phyloP scores from a whole-genome alignment of 2,888 invertebrate species.

The Lysandra coridon region DNA sequence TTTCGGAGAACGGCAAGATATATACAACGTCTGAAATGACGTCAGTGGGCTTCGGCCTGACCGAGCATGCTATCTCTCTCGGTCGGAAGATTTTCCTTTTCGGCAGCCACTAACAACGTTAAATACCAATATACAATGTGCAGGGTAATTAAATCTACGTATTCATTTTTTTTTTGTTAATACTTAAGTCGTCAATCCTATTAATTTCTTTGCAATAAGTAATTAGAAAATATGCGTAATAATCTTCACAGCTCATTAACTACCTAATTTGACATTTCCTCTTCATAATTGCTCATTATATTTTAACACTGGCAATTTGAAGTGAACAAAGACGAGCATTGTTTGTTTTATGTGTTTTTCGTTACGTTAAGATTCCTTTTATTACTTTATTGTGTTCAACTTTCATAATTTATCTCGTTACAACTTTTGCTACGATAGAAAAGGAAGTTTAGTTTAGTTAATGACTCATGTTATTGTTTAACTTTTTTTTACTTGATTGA shows the following conservation, averaged over 20 bases:
- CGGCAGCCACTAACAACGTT: too few relatives aligned
- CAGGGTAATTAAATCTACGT: too few relatives aligned
- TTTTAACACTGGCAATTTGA: not conserved
- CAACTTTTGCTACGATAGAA: not conserved
- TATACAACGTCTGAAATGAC: too few relatives aligned
- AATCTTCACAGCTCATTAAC: not conserved
- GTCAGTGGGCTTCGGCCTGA: too few relatives aligned
- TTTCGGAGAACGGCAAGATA: too few relatives aligned
- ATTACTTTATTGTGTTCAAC: not conserved
- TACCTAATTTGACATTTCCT: not conserved
- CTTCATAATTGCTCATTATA: not conserved
- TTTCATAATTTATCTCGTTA: not conserved
- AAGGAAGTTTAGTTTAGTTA: not conserved
- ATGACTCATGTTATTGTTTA: not conserved
- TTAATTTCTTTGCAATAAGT: too few relatives aligned
- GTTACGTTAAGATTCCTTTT: not conserved
- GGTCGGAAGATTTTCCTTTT: too few relatives aligned
- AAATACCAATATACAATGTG: too few relatives aligned
- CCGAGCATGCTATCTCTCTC: too few relatives aligned
- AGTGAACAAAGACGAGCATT: not conserved
- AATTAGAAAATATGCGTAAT: not conserved
- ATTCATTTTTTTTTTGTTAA: too few relatives aligned
- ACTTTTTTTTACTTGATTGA: too few relatives aligned
- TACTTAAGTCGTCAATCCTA: too few relatives aligned
- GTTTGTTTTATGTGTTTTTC: conserved; percentile 9